These are phyloP conservation scores for Tokudaia tokunoshimensis DNA, from an alignment of 2,797 vertebrate genomes.

Conservation along the genomic window DNA sequence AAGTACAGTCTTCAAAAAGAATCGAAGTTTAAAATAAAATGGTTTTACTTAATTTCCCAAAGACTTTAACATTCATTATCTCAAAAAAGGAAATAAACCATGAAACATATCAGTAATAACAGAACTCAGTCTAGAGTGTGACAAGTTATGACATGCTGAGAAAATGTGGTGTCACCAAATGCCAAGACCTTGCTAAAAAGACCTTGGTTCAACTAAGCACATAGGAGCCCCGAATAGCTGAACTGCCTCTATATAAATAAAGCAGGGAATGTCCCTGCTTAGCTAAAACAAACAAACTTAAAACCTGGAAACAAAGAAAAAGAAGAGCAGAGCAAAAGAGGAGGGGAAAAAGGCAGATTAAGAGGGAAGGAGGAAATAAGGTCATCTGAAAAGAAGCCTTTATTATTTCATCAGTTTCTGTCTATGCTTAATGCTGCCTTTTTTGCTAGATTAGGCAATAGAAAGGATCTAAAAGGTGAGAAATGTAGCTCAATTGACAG, in stretches of 20 bases:
- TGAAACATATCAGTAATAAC: not conserved
- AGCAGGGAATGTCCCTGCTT: not conserved
- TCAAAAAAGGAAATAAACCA: not conserved
- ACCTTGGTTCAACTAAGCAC: not conserved
- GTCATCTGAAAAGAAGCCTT: not conserved
- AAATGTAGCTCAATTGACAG: not conserved
- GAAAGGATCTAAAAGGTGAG: not conserved
- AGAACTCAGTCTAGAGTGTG: not conserved
- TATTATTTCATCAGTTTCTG: conserved; percentile 60
- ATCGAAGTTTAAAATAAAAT: not conserved
- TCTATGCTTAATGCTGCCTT: conserved; percentile 28
- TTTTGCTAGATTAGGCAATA: conserved; percentile 48
- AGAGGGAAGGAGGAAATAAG: not conserved
- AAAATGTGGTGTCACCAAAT: not conserved
- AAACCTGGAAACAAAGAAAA: not conserved
- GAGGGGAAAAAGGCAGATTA: no score
- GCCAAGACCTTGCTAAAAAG: not conserved
- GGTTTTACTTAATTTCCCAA: not conserved
- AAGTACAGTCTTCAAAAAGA: not conserved
- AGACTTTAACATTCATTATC: not conserved
- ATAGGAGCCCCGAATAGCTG: not conserved
- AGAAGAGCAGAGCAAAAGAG: not conserved
- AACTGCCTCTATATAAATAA: not conserved
- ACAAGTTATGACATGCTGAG: not conserved
- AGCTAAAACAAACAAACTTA: not conserved